Evolutionary conservation across 1,140 invertebrate species (phyloP), one percentile per base, ranked within the genome.

Genomic region (Brachionus rubens): DNA sequence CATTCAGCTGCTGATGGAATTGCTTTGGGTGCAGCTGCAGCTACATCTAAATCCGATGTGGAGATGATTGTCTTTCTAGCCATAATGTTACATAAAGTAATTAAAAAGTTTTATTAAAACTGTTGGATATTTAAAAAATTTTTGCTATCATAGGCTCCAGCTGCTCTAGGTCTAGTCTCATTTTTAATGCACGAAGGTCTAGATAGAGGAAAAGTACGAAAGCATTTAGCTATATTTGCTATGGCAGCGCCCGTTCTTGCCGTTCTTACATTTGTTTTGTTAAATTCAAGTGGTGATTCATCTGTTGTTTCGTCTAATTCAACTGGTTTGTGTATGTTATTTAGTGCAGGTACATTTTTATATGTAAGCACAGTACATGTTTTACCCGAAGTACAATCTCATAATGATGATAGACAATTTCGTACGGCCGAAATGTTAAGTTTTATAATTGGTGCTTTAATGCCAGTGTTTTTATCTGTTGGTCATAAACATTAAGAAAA

Each of bases 341-440:
- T 99, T 83, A 97, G 94, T 78, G 96, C 94, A 1, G 96, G 96
- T 1, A 99, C 96, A 50, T 99, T 99, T 85, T 86, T 99, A 6
- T 99, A 98, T 82, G 96, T 99, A 5, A 93, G 96, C 0, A 98
- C 96, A 1, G 95, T 98, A 1, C 96, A 99, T 84, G 94, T 99
- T 2, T 83, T 99, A 48, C 95, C 96, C 0, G 96, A 99, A 85
- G 85, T 98, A 84, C 9, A 85, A 87, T 82, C 79, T 84, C 77
- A 86, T 86, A 77, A 87, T 83, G n/a, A 81, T 82, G 33, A 83
- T 86, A 6, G 82, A 86, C 30, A 81, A 82, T 62, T 80, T 82
- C 19, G 80, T 86, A 16, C 80, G 83, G 36, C 88, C 78, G 94
- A 98, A 85, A 86, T 98, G 28, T 68, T 92, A 1, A 89, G 89